phyloP scores from a whole-genome alignment of 2,113 vertebrate genomes.

The Thalassarche chlororhynchos region DNA sequence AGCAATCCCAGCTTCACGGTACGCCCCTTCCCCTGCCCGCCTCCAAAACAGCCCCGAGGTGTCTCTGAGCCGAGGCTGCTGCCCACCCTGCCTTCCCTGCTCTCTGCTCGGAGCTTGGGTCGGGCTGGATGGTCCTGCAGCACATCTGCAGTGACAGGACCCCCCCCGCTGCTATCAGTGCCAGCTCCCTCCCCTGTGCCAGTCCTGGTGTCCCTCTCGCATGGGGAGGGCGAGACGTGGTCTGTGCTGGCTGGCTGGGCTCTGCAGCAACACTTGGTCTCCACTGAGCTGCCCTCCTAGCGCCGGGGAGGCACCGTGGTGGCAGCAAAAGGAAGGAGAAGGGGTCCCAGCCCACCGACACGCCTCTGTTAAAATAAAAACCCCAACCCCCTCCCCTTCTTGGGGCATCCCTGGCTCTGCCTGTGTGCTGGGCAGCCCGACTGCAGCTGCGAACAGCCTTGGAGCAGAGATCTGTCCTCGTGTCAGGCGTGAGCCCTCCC shows the following conservation, averaged over 20 bases:
- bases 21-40: not conserved
- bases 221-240: fast-evolving
- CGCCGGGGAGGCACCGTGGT: not conserved
- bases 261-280: fast-evolving
- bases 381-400: not conserved
- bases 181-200: not conserved
- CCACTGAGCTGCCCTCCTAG: not conserved
- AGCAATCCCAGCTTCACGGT: slow-evolving; percentile 88
- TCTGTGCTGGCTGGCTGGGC: not conserved
- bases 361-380: not conserved
- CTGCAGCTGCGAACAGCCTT: not conserved
- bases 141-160: not conserved
- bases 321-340: not conserved
- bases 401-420: not conserved
- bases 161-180: not conserved
- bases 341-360: not conserved
- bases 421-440: not conserved
- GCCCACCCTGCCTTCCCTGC: not conserved
- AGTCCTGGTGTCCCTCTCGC: fast-evolving
- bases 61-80: fast-evolving
- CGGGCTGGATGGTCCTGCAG: not conserved
- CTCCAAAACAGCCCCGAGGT: fast-evolving
- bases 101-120: not conserved
- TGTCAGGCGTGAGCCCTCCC: fast-evolving
- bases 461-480: not conserved